These are phyloP conservation scores for Hedya salicella DNA, from an alignment of 2,888 invertebrate species.

Conservation along the genomic window DNA sequence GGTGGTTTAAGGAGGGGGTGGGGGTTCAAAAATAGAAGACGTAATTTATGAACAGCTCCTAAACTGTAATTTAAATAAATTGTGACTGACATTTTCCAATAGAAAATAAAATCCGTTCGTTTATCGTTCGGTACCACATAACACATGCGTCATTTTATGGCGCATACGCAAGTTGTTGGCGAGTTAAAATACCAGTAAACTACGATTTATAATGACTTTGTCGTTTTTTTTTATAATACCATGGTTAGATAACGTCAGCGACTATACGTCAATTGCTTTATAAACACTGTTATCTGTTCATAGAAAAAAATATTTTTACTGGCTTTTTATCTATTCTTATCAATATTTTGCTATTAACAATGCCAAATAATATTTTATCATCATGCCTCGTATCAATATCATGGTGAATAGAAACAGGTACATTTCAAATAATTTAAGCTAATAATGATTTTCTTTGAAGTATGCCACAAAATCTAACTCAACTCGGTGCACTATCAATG, in stretches of 20 bases:
- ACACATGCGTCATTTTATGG: constrained; percentile 15
- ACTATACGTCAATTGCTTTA: constrained; percentile 49
- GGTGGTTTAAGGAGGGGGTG: too few relatives aligned
- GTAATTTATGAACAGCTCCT: too few relatives aligned
- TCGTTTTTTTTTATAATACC: constrained; percentile 12
- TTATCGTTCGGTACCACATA: constrained; percentile 1
- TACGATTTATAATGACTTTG: constrained; percentile 8
- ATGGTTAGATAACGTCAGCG: constrained; percentile 20
- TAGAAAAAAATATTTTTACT: constrained; percentile 41
- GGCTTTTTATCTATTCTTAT: constrained; percentile 15
- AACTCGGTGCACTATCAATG: too few relatives aligned
- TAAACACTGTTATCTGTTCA: constrained; percentile 52
- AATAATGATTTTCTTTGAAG: too few relatives aligned
- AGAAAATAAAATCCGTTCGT: not conserved
- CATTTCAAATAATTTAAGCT: not conserved
- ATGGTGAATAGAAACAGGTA: not conserved
- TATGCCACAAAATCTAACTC: too few relatives aligned
- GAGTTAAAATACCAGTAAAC: constrained; percentile 17
- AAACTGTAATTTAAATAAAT: not conserved
- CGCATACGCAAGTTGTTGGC: constrained; percentile 14
- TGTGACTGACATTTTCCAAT: not conserved
- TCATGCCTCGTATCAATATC: constrained; percentile 7
- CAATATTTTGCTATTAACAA: constrained; percentile 22
- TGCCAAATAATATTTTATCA: not conserved
- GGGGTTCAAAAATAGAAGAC: too few relatives aligned